Base-by-base conservation (phyloP, 23 tunicate species). In the Styela clava region DNA sequence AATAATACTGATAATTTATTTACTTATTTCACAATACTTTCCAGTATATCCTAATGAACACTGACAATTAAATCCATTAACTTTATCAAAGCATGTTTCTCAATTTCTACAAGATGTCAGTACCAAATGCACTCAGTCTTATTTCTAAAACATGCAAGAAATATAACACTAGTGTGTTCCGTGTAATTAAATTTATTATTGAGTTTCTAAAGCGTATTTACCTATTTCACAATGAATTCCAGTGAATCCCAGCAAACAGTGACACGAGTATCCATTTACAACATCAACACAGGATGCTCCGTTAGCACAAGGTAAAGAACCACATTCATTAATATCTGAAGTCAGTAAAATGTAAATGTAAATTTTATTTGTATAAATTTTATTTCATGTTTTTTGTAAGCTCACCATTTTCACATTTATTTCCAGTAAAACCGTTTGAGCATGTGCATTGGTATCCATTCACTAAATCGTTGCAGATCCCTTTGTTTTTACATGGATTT, bases 171-270 rank as follows among this genome's bases (percentile, higher is more conserved):
- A n/a, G n/a, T n/a, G n/a, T n/a, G n/a, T n/a, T n/a, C n/a, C n/a
- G n/a, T n/a, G n/a, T n/a, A n/a, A n/a, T n/a, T n/a, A n/a, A n/a
- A n/a, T n/a, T n/a, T n/a, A n/a, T n/a, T n/a, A n/a, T n/a, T n/a
- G n/a, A n/a, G n/a, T n/a, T n/a, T n/a, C n/a, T n/a, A n/a, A n/a
- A n/a, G n/a, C n/a, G n/a, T n/a, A n/a, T n/a, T n/a, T 18, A 67
- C 71, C 78, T 19, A 1, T 81, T 31, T 81, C 84, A 36, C 84
- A 81, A 20, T 34, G 1, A 23, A 34, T 31, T 32, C 84, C 84
- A n/a, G 61, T 26, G 34, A 68, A 81, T 0, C 52, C 74, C 16
- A 32, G 61, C 33, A 31, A 22, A 35, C 84, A 81, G 31, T 68
- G 61, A 2, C 84, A 81, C 30, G 28, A 3, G 34, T 63, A 81